Conservation (phyloP, 2,888 invertebrate species). For the Poecilus cupreus region DNA sequence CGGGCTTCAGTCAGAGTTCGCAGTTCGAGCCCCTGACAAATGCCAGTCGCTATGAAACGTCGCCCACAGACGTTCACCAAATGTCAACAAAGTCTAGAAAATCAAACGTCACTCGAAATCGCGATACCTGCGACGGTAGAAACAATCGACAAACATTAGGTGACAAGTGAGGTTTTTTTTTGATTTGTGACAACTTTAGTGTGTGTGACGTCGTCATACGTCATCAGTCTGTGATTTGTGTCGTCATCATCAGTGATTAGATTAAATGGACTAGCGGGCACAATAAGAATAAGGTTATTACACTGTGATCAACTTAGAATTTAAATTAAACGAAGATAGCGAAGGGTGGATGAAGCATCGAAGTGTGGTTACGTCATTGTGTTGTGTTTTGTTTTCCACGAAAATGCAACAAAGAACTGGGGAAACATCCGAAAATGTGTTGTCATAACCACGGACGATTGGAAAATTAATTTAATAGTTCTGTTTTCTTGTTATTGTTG, state of each 20-base stretch:
- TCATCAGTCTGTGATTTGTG: background rate
- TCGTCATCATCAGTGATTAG: background rate
- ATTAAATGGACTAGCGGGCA: background rate
- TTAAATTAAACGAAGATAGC: too few relatives aligned
- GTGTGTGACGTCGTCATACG: background rate
- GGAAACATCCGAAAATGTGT: background rate
- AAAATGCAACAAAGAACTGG: too few relatives aligned
- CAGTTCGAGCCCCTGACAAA: background rate
- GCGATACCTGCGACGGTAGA: background rate
- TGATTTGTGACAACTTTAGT: background rate
- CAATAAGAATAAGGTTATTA: background rate
- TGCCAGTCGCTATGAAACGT: conserved; percentile 8
- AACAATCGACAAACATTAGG: background rate
- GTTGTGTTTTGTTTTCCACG: too few relatives aligned
- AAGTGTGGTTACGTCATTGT: too few relatives aligned
- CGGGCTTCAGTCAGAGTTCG: background rate
- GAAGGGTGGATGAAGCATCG: too few relatives aligned
- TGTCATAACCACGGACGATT: background rate
- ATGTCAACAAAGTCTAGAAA: background rate
- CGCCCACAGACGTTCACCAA: background rate
- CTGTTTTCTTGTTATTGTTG: background rate
- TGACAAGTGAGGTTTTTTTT: background rate
- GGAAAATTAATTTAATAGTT: background rate
- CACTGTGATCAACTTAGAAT: background rate
- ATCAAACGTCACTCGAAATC: background rate